phyloP scores from a whole-genome alignment of 2,888 invertebrate genomes.

The Candidula unifasciata region DNA sequence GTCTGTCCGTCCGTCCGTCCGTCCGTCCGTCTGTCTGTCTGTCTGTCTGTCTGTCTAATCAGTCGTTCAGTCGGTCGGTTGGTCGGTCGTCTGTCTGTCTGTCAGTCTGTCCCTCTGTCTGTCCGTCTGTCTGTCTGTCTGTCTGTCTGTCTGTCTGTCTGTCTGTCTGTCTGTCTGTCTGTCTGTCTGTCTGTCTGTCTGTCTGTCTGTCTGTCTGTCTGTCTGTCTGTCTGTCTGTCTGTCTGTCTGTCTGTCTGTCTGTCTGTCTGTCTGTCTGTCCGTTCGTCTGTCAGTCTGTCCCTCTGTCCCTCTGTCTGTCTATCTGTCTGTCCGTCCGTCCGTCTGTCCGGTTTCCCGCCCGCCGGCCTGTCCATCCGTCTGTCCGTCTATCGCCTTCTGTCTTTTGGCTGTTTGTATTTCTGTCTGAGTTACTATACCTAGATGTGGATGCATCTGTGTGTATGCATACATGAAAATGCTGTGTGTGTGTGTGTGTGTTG shows the following conservation, averaged over 20 bases:
- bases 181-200: background rate
- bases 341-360: too few species aligned
- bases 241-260: background rate
- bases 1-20: background rate
- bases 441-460: too few species aligned
- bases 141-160: background rate
- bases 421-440: too few species aligned
- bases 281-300: background rate
- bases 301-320: background rate
- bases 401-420: too few species aligned
- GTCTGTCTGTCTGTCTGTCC: background rate
- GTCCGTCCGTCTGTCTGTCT: background rate
- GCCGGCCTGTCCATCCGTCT: too few species aligned
- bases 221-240: background rate
- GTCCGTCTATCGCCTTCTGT: too few species aligned
- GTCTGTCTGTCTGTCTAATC: background rate
- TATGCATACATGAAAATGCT: too few species aligned
- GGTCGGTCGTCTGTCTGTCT: background rate
- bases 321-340: too few species aligned
- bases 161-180: background rate
- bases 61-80: background rate
- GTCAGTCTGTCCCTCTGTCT: background rate
- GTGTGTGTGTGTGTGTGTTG: too few species aligned
- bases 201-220: background rate
- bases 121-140: background rate